Evolutionary conservation across 2,113 vertebrate genomes (phyloP), one percentile per base, ranked within the genome.

Genomic region (Saiga tatarica): DNA sequence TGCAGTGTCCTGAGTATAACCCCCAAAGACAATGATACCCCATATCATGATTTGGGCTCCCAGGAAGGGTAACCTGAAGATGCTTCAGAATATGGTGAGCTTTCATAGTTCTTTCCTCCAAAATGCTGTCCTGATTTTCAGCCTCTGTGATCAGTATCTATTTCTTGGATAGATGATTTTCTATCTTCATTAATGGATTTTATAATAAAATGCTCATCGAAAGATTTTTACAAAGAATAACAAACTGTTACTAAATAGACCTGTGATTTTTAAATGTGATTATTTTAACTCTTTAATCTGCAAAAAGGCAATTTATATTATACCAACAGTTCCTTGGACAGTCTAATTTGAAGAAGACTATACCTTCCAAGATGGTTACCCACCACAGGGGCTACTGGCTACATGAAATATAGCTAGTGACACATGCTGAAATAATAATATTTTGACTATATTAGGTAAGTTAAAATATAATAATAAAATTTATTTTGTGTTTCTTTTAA

Each of bases 141-240:
- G 4, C 30, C 50, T 79, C 7, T 7, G 64, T 11, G 13, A n/a
- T 60, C 21, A 60, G 42, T 42, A 71, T 26, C 60, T 62, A 62
- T 47, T 86, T 78, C 55, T 55, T 95, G 60, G 50, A 82, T 23
- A 96, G n/a, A 59, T 13, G 17, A 76, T 39, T 93, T 95, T 53
- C 59, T 78, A 71, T 83, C 30, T 91, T 47, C 25, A n/a, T 59
- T 23, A 88, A 78, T 36, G n/a, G 47, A 87, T 82, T 86, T 81
- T 79, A 90, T 45, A 95, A 5, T 78, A 83, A 87, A 87, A 62
- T 96, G 25, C 4, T 82, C 33, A 45, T 52, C 14, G 1, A 91
- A 82, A 93, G 47, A 23, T 79, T 57, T 81, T 82, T 89, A 9
- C 82, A 53, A 52, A 94, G 92, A 95, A 59, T 52, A 87, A 6